phyloP scores from a whole-genome alignment of 2,113 vertebrate species.

The Bambusicola thoracicus region DNA sequence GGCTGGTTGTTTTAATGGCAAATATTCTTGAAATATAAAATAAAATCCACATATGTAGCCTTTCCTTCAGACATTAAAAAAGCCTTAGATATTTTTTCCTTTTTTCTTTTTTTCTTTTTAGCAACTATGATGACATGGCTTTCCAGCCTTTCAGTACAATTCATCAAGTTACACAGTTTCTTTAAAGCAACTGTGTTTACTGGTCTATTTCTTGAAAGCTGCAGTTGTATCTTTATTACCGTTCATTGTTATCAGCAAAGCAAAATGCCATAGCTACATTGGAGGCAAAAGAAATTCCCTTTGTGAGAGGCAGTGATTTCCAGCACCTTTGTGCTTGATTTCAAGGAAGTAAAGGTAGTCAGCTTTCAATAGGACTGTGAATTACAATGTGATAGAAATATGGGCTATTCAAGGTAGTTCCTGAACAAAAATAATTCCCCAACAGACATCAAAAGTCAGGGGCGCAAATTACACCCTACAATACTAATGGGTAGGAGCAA shows the following conservation, averaged over 20 bases:
- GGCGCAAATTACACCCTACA: not conserved
- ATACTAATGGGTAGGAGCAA: not conserved
- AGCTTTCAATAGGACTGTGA: not conserved
- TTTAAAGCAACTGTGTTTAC: constrained; percentile 1
- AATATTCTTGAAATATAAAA: not conserved
- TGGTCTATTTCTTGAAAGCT: not conserved
- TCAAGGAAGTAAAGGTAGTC: not conserved
- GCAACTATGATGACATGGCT: not conserved
- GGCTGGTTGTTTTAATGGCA: not conserved
- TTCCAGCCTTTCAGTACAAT: not conserved
- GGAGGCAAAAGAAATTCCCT: constrained; percentile 1
- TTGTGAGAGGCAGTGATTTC: not conserved
- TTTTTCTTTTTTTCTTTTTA: accelerated
- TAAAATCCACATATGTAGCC: not conserved
- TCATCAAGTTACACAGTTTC: not conserved
- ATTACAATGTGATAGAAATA: not conserved
- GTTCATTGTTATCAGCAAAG: not conserved
- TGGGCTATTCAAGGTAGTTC: not conserved
- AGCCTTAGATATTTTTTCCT: not conserved
- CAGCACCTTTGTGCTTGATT: not conserved
- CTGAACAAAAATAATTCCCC: not conserved
- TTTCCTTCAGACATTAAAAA: not conserved
- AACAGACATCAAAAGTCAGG: not conserved
- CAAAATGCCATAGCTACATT: constrained; percentile 7
- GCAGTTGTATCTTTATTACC: constrained; percentile 24